Conservation (phyloP, 2,113 vertebrate genomes). For the Pterocles gutturalis region DNA sequence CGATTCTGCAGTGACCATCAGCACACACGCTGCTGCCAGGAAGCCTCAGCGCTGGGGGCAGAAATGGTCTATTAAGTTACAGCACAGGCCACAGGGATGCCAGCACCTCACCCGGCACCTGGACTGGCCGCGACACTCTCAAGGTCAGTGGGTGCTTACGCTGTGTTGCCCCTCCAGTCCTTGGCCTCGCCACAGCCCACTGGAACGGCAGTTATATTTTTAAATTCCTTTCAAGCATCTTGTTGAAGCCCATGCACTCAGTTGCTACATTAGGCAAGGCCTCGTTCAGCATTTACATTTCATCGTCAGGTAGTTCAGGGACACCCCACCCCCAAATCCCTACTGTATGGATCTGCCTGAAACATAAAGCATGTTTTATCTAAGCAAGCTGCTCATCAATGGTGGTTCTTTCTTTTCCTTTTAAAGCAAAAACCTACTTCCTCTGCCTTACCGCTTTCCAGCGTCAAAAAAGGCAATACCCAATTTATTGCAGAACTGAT, state of each 20-base stretch:
- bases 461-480: not conserved
- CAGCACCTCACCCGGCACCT: not conserved
- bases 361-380: not conserved
- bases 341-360: not conserved
- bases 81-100: not conserved
- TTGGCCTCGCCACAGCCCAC: not conserved
- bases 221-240: not conserved
- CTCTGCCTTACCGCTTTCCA: accelerated
- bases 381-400: not conserved
- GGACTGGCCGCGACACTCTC: accelerated
- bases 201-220: not conserved
- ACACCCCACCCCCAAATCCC: not conserved
- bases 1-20: not conserved
- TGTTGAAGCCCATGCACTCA: accelerated
- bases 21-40: not conserved
- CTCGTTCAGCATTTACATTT: accelerated
- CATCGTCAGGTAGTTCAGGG: accelerated
- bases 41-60: not conserved
- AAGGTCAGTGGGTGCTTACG: not conserved
- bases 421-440: not conserved
- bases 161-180: not conserved
- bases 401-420: not conserved
- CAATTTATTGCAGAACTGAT: not conserved
- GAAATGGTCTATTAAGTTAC: not conserved
- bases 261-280: accelerated